A percentile compares a stretch with the other conserved stretches of the same genome.
phyloP scores from a whole-genome alignment of 2,888 invertebrate species.

The Pollenia labialis region DNA sequence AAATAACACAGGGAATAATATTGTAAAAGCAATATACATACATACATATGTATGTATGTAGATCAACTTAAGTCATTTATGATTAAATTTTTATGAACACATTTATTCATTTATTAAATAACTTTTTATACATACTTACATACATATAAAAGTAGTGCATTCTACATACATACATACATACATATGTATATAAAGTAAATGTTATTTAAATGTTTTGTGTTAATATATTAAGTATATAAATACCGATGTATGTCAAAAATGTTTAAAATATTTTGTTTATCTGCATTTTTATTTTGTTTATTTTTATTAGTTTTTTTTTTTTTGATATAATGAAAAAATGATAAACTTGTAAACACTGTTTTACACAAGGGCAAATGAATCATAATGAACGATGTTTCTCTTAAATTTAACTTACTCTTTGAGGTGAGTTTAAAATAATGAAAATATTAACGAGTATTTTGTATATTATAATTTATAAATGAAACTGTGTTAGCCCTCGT shows the following conservation, averaged over 20 bases:
- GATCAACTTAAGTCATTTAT: too few relatives aligned
- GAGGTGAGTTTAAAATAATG: too few relatives aligned
- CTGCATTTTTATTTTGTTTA: background rate
- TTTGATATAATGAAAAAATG: background rate
- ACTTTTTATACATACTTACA: background rate
- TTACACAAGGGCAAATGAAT: background rate
- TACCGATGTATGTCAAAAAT: background rate
- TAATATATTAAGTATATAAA: background rate
- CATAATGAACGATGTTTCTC: background rate
- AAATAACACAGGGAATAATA: too few relatives aligned
- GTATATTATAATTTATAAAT: too few relatives aligned
- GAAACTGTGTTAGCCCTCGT: too few relatives aligned
- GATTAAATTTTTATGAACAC: too few relatives aligned
- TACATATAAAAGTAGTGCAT: background rate
- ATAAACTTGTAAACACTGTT: slow-evolving; percentile 17
- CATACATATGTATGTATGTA: too few relatives aligned
- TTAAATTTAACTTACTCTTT: too few relatives aligned
- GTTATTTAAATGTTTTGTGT: slow-evolving; percentile 1
- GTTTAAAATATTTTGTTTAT: slow-evolving; percentile 9
- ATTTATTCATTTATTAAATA: too few relatives aligned
- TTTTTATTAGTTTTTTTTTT: background rate
- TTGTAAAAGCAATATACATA: too few relatives aligned
- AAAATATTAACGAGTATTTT: too few relatives aligned
- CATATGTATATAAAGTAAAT: background rate
- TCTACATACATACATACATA: background rate